phyloP scores from a whole-genome alignment of 2,113 vertebrate species.

The Pampusana beccarii region DNA sequence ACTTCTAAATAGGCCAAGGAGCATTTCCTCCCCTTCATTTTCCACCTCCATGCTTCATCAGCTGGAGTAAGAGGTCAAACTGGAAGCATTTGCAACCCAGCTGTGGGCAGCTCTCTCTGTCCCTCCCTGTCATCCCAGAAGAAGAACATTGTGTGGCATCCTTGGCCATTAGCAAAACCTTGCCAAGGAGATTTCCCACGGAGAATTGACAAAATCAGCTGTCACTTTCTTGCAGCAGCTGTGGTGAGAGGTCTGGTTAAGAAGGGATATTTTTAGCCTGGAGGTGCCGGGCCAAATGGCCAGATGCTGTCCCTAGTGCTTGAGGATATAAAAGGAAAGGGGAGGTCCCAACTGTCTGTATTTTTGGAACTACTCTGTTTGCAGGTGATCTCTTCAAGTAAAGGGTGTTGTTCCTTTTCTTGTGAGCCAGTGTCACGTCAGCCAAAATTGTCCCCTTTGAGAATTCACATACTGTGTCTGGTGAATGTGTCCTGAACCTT shows the following conservation, averaged over 20 bases:
- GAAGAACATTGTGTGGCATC: background rate
- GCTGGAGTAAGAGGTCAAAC: background rate
- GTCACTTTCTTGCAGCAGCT: background rate
- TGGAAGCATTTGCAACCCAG: background rate
- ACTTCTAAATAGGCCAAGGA: conserved; percentile 16
- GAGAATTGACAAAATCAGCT: background rate
- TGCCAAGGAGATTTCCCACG: conserved; percentile 29
- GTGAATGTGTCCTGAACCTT: background rate
- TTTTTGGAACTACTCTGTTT: background rate
- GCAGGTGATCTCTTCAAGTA: background rate
- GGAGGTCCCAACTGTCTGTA: background rate
- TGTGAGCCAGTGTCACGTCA: background rate
- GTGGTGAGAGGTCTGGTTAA: background rate
- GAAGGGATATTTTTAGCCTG: conserved; percentile 21
- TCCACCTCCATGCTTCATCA: background rate
- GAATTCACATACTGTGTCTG: background rate
- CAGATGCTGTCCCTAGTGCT: background rate
- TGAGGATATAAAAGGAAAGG: background rate
- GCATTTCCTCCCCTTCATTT: conserved; percentile 13
- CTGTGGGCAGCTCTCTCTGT: background rate
- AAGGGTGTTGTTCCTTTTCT: background rate
- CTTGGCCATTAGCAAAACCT: background rate
- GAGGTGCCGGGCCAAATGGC: background rate
- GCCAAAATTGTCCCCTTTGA: background rate
- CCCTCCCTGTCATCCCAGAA: background rate